Conservation (phyloP, 35 echinoderm and acorn worm species). For the Strongylocentrotus purpuratus region DNA sequence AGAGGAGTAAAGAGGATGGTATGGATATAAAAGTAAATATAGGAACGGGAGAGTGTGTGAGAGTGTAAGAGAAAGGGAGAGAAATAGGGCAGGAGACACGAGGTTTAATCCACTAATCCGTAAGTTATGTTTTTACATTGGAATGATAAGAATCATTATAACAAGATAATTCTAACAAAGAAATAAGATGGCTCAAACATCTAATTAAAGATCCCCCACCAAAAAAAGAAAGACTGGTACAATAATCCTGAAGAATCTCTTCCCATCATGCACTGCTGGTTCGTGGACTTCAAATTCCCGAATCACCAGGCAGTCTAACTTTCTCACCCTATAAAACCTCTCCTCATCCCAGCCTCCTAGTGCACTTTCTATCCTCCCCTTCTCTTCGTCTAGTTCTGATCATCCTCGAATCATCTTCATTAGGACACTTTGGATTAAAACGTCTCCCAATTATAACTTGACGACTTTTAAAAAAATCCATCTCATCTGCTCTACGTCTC, state of each 20-base stretch:
- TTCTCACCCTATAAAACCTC: background rate
- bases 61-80: background rate
- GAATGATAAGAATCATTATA: no score
- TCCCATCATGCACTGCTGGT: background rate
- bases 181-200: no score
- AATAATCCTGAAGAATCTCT: background rate
- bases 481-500: no score
- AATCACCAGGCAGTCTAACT: slow-evolving; percentile 6
- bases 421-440: background rate
- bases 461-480: no score
- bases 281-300: background rate
- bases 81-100: background rate
- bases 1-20: background rate
- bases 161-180: no score
- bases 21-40: background rate
- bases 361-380: background rate
- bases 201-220: background rate
- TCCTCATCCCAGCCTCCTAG: background rate
- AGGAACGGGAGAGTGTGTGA: background rate
- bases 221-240: background rate
- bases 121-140: no score
- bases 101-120: no score
- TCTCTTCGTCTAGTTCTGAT: background rate
- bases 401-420: background rate
- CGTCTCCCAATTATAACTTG: background rate